These are phyloP conservation scores for Tichodroma muraria DNA, from an alignment of 2,113 vertebrate species.

Conservation along the genomic window DNA sequence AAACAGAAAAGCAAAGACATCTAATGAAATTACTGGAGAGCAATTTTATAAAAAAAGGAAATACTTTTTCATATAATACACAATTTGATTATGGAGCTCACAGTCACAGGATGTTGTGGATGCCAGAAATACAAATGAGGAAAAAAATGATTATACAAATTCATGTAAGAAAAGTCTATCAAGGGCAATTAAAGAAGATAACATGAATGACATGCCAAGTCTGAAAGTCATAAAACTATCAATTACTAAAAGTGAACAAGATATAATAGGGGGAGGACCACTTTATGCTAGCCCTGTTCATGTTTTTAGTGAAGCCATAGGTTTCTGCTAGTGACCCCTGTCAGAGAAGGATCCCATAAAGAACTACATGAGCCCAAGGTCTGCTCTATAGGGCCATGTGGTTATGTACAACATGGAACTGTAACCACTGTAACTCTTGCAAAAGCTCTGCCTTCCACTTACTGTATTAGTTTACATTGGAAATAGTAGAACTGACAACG, in stretches of 20 bases:
- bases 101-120: slow-evolving; percentile 24
- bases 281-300: neutral
- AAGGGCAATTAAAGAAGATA: neutral
- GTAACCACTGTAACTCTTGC: neutral
- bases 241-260: neutral
- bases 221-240: neutral
- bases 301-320: neutral
- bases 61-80: neutral
- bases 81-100: neutral
- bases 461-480: neutral
- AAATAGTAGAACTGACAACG: neutral
- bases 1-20: neutral
- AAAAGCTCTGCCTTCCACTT: neutral
- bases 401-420: neutral
- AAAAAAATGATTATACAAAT: neutral
- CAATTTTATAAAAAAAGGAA: slow-evolving; percentile 53
- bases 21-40: slow-evolving; percentile 39
- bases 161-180: neutral
- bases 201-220: neutral
- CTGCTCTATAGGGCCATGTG: neutral
- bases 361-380: neutral
- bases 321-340: neutral
- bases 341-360: neutral
- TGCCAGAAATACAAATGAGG: slow-evolving; percentile 29
- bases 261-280: neutral